Conservation (phyloP, 2,888 invertebrate species). For the Boloria euphrosyne region DNA sequence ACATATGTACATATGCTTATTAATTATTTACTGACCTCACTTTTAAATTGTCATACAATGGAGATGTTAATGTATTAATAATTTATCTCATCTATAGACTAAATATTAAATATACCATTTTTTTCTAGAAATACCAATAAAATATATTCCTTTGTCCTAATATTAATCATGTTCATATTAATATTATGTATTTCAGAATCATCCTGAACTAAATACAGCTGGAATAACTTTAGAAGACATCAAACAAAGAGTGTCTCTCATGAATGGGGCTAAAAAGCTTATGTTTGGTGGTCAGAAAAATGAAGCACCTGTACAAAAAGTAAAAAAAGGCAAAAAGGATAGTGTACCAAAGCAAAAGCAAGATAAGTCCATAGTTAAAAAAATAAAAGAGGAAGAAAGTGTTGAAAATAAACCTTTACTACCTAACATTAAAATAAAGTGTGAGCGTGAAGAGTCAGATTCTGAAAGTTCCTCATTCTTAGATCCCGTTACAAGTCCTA, state of each 20-base stretch:
- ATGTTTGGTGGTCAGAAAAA: slow-evolving; percentile 74
- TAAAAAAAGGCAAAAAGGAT: slow-evolving; percentile 67
- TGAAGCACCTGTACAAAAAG: slow-evolving; percentile 59
- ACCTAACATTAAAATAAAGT: slow-evolving; percentile 73
- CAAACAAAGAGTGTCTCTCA: slow-evolving; percentile 76
- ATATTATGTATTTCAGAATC: slow-evolving; percentile 70
- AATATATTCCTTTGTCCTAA: too few species aligned
- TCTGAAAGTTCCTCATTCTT: slow-evolving; percentile 78
- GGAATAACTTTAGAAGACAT: slow-evolving; percentile 87
- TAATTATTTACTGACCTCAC: too few species aligned
- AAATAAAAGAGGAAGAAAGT: slow-evolving; percentile 67
- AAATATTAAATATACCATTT: too few species aligned
- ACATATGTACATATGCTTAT: too few species aligned
- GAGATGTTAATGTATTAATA: too few species aligned
- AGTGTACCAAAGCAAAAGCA: slow-evolving; percentile 53
- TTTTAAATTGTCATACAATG: too few species aligned
- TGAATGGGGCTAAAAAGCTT: slow-evolving; percentile 61
- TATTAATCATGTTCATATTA: slow-evolving; percentile 1
- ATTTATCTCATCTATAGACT: too few species aligned
- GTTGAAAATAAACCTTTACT: slow-evolving; percentile 64
- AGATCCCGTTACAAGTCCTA: slow-evolving; percentile 72
- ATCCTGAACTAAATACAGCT: slow-evolving; percentile 89
- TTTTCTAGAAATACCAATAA: too few species aligned
- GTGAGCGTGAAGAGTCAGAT: slow-evolving; percentile 70
- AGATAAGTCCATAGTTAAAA: slow-evolving; percentile 53